phyloP scores from a whole-genome alignment of 2,113 vertebrate species.

The Hippocampus zosterae region DNA sequence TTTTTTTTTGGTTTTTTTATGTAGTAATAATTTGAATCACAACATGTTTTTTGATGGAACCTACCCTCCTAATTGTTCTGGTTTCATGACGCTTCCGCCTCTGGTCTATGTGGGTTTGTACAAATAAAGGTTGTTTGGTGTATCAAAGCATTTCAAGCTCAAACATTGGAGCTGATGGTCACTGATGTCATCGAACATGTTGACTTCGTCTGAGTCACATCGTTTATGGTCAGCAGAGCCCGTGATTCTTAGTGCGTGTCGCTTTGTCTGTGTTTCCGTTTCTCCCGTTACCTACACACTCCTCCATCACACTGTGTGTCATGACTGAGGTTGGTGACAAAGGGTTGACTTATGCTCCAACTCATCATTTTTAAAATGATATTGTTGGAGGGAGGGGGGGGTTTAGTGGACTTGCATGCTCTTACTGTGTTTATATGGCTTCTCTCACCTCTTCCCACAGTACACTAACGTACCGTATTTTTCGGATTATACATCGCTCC shows the following conservation, averaged over 20 bases:
- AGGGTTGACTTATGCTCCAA: background rate
- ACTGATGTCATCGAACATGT: constrained; percentile 69
- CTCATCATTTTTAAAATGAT: background rate
- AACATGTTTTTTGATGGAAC: constrained; percentile 5
- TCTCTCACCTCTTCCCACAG: background rate
- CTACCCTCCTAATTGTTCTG: background rate
- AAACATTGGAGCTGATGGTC: constrained; percentile 65
- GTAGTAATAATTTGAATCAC: constrained; percentile 9
- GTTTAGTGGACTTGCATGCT: background rate
- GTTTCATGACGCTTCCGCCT: constrained; percentile 30
- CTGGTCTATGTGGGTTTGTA: constrained; percentile 56
- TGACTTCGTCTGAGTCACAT: constrained; percentile 69
- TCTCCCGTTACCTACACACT: constrained; percentile 52
- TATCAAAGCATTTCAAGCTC: constrained; percentile 63
- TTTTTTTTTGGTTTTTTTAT: background rate
- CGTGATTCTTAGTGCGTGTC: constrained; percentile 59
- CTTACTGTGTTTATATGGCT: background rate
- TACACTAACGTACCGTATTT: background rate
- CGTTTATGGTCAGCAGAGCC: constrained; percentile 63
- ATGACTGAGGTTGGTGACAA: background rate
- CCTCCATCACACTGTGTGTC: constrained; percentile 25
- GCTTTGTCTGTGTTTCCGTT: constrained; percentile 42
- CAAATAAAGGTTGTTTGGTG: constrained; percentile 62
- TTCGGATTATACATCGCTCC: too few relatives aligned
- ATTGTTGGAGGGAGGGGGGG: background rate